Percentiles rank a stretch among this genome's conserved stretches.
Evolutionary conservation across 2,113 vertebrate genomes (phyloP).

Genomic region (Telmatochromis sp.): DNA sequence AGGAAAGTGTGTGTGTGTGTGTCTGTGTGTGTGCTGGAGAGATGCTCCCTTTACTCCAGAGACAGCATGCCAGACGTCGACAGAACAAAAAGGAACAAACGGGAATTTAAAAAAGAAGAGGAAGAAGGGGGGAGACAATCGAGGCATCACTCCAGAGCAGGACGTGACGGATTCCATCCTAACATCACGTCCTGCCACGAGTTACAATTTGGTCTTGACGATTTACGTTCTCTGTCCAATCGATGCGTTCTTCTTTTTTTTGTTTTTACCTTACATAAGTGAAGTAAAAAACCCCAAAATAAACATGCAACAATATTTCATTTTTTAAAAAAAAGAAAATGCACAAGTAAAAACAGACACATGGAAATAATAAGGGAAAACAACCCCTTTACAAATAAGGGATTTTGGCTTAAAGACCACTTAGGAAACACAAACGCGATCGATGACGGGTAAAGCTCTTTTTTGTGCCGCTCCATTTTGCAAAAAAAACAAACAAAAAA

Average conservation of each 20-base stretch:
- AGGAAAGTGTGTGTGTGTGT: slow-evolving; percentile 5
- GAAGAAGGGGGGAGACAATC: not conserved
- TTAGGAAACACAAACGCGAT: slow-evolving; percentile 48
- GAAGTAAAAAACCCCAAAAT: not conserved
- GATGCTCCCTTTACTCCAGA: slow-evolving; percentile 43
- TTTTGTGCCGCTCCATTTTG: slow-evolving; percentile 17
- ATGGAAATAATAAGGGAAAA: slow-evolving; percentile 7
- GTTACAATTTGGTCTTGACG: slow-evolving; percentile 63
- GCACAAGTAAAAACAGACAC: slow-evolving; percentile 19
- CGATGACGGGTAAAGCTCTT: slow-evolving; percentile 52
- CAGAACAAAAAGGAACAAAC: slow-evolving; percentile 29
- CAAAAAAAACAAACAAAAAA: not conserved
- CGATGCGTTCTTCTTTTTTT: not conserved
- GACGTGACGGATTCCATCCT: slow-evolving; percentile 67
- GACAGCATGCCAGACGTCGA: slow-evolving; percentile 50
- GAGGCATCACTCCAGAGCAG: slow-evolving; percentile 12
- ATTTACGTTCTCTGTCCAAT: slow-evolving; percentile 37
- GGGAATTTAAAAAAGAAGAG: not conserved
- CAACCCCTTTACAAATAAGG: slow-evolving; percentile 62
- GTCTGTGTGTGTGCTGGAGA: not conserved
- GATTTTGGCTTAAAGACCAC: slow-evolving; percentile 69
- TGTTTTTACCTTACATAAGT: not conserved
- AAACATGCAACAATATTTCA: not conserved
- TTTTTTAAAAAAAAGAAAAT: not conserved
- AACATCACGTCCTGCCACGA: slow-evolving; percentile 48